phyloP scores from a whole-genome alignment of 2,113 vertebrate species.

The Gobio gobio region DNA sequence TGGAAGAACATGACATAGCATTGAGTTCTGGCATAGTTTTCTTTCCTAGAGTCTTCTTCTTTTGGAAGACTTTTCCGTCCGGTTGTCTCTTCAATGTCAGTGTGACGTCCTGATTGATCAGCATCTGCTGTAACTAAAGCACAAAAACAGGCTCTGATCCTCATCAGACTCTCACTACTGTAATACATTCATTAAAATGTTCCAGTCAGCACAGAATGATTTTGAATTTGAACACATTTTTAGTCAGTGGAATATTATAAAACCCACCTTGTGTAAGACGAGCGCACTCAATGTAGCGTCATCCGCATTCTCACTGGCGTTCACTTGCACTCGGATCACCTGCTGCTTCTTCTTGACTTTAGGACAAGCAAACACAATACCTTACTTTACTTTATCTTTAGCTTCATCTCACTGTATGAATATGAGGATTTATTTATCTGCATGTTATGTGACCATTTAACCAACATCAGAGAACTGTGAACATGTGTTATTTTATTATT shows the following conservation, averaged over 20 bases:
- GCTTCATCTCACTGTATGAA: background rate
- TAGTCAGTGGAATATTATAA: too few relatives aligned
- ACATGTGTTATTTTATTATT: too few relatives aligned
- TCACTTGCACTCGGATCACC: conserved; percentile 18
- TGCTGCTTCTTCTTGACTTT: background rate
- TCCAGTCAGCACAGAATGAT: background rate
- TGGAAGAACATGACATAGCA: background rate
- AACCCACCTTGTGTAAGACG: too few relatives aligned
- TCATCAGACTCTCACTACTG: too few relatives aligned
- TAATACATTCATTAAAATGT: too few relatives aligned
- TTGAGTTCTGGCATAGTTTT: background rate
- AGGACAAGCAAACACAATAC: background rate
- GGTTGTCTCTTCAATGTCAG: conserved; percentile 2
- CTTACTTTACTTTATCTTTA: background rate
- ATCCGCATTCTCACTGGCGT: background rate
- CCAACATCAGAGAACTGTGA: too few relatives aligned
- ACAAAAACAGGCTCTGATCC: background rate
- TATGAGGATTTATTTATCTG: too few relatives aligned
- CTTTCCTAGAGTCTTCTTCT: accelerated
- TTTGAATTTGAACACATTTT: background rate
- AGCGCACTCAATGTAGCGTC: background rate
- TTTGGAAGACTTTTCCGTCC: conserved; percentile 1
- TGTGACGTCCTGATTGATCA: background rate
- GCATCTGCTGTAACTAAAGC: conserved; percentile 9
- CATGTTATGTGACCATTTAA: too few relatives aligned